These are phyloP conservation scores for Pantherophis alleghaniensis DNA, from an alignment of 2,797 vertebrate genomes.

Conservation along the genomic window DNA sequence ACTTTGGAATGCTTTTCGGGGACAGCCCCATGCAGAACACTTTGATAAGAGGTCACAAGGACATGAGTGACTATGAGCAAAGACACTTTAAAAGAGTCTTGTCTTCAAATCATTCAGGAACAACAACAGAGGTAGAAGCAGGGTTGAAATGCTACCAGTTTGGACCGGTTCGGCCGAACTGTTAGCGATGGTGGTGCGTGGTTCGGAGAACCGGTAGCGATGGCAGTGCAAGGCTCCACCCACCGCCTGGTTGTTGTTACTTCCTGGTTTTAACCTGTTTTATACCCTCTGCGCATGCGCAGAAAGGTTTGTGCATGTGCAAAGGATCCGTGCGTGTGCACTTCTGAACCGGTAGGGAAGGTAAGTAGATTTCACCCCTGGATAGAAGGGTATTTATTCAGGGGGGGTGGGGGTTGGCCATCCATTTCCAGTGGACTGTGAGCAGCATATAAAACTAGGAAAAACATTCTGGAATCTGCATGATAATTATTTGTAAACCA, in stretches of 20 bases:
- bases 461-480: neutral
- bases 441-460: neutral
- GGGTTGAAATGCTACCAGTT: no score
- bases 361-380: no score
- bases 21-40: neutral
- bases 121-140: neutral
- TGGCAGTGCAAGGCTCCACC: no score
- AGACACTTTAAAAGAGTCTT: neutral
- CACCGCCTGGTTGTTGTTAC: no score
- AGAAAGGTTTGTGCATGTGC: no score
- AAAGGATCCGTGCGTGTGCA: no score
- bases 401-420: neutral
- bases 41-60: neutral
- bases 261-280: no score
- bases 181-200: no score
- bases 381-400: neutral
- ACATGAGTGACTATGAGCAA: neutral
- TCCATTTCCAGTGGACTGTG: neutral
- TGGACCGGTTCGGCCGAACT: no score
- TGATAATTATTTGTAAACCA: neutral
- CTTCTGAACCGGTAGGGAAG: no score
- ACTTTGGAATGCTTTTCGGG: neutral
- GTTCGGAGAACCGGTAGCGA: no score
- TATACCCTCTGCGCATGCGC: no score
- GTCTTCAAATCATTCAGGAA: neutral